Evolutionary conservation across 2,797 vertebrate species (phyloP).

Genomic region (Morus bassanus): DNA sequence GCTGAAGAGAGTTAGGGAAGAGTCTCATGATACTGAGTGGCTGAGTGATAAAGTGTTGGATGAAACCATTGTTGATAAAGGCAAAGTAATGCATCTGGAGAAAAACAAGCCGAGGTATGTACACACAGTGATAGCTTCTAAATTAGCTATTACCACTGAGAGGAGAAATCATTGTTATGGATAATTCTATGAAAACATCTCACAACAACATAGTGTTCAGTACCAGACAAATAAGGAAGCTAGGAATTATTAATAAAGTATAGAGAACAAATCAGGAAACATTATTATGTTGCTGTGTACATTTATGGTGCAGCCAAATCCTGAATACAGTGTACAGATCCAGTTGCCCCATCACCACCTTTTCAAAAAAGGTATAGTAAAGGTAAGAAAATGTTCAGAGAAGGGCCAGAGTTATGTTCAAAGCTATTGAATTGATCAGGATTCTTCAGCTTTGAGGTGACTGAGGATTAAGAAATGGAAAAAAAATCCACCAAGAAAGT

Average conservation of each 20-base stretch:
- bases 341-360: background rate
- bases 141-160: constrained; percentile 19
- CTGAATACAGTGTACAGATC: background rate
- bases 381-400: background rate
- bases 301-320: background rate
- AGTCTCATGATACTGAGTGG: background rate
- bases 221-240: background rate
- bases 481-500: background rate
- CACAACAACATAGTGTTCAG: background rate
- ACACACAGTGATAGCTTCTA: constrained; percentile 10
- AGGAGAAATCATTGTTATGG: constrained; percentile 3
- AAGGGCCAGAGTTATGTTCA: background rate
- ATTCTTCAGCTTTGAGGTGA: background rate
- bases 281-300: background rate
- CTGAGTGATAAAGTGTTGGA: constrained; percentile 20
- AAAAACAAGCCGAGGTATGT: constrained; percentile 7
- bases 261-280: background rate
- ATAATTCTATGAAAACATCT: constrained; percentile 9
- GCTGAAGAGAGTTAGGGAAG: background rate
- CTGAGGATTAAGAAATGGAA: background rate
- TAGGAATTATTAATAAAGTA: background rate
- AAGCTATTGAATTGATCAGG: background rate
- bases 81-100: constrained; percentile 15
- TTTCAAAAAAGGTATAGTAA: background rate
- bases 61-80: constrained; percentile 13